These are phyloP conservation scores for Dendrolimus punctatus DNA, from an alignment of 1,140 invertebrate genomes.

Conservation along the genomic window DNA sequence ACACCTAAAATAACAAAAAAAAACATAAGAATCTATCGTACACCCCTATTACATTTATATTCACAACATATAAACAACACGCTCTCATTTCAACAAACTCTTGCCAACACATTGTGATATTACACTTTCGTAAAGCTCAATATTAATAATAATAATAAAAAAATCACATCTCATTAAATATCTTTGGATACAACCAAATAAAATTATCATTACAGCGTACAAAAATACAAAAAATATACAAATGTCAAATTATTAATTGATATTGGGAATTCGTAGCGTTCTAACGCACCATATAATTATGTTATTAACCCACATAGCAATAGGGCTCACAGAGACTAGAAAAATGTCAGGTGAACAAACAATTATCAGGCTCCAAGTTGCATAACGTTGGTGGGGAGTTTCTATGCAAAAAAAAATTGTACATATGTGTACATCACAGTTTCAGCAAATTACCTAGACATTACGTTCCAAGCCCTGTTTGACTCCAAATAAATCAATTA, in stretches of 20 bases:
- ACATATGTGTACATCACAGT: too few relatives aligned
- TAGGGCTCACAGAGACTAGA: slow-evolving; percentile 21
- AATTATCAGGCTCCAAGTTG: too few relatives aligned
- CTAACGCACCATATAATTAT: slow-evolving; percentile 16
- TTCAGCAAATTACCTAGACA: too few relatives aligned
- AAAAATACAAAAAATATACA: slow-evolving; percentile 69
- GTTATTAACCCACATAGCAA: slow-evolving; percentile 9
- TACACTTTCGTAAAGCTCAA: slow-evolving; percentile 63
- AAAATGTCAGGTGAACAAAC: neutral
- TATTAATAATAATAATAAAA: slow-evolving; percentile 41
- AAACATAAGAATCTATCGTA: slow-evolving; percentile 7
- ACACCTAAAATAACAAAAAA: slow-evolving; percentile 9
- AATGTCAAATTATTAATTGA: slow-evolving; percentile 32
- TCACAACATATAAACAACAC: slow-evolving; percentile 35
- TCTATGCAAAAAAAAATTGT: too few relatives aligned
- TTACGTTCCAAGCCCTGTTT: too few relatives aligned
- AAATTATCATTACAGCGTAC: slow-evolving; percentile 58
- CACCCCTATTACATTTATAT: slow-evolving; percentile 27
- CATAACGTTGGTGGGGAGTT: too few relatives aligned
- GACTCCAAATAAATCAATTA: too few relatives aligned
- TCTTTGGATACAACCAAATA: slow-evolving; percentile 68
- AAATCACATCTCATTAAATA: slow-evolving; percentile 69
- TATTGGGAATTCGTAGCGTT: slow-evolving; percentile 17
- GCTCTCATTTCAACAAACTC: slow-evolving; percentile 30
- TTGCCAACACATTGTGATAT: slow-evolving; percentile 43